Percentiles rank a stretch among this genome's conserved stretches.
Evolutionary conservation across 2,113 vertebrate species (phyloP).

Genomic region (Ondatra zibethicus): DNA sequence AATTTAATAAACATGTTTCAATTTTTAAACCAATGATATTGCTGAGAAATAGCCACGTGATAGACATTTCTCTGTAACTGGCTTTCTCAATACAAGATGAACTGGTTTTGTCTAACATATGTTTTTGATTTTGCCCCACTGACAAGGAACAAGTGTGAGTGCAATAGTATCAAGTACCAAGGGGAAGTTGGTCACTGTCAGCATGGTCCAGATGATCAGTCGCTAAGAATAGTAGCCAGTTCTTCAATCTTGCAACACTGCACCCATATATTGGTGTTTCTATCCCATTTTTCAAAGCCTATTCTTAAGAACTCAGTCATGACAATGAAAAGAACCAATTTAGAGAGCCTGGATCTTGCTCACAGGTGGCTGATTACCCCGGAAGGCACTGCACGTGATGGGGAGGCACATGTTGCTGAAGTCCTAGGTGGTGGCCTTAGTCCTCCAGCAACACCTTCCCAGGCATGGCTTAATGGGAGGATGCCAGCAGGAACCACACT

Average conservation of each 20-base stretch:
- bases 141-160: background rate
- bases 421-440: background rate
- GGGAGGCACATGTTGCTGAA: background rate
- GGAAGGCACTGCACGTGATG: accelerated
- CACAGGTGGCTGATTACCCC: background rate
- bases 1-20: background rate
- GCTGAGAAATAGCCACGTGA: background rate
- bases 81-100: background rate
- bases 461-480: background rate
- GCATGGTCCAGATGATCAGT: background rate
- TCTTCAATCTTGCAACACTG: background rate
- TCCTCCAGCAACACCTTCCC: background rate
- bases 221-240: background rate
- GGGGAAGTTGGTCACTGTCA: background rate
- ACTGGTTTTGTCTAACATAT: background rate
- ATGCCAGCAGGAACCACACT: background rate
- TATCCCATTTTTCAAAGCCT: background rate
- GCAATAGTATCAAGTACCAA: background rate
- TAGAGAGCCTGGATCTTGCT: background rate
- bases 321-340: background rate
- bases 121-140: background rate
- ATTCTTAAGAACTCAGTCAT: background rate
- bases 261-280: background rate
- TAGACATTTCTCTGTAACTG: background rate
- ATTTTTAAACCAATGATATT: background rate